phyloP scores from a whole-genome alignment of 2,888 invertebrate genomes.

The Steromphala cineraria region DNA sequence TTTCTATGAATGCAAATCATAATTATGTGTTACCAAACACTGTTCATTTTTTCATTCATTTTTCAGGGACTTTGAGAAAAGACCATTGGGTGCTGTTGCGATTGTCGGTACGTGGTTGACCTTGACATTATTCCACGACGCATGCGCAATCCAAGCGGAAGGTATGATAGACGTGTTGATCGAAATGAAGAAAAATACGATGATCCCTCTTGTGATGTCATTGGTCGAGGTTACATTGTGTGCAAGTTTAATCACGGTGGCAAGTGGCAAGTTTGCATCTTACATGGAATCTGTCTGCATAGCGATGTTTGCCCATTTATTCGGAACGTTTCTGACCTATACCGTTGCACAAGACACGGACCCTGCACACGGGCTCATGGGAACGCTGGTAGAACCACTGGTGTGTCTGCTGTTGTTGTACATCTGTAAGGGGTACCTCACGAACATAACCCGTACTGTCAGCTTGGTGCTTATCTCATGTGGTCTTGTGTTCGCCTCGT shows the following conservation, averaged over 20 bases:
- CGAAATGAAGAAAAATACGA: background rate
- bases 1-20: no score
- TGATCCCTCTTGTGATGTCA: constrained; percentile 6
- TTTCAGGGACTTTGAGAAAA: no score
- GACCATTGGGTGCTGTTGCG: no score
- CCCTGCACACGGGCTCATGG: background rate
- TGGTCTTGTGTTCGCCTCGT: constrained; percentile 34
- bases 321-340: constrained; percentile 2
- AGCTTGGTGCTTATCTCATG: constrained; percentile 28
- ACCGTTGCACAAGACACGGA: constrained; percentile 1
- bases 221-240: background rate
- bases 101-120: background rate
- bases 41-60: no score
- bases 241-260: background rate
- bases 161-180: background rate
- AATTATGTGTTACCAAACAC: no score
- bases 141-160: background rate
- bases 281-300: constrained; percentile 23
- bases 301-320: background rate
- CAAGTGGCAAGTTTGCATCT: constrained; percentile 7
- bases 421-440: constrained; percentile 34
- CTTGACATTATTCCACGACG: background rate
- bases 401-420: constrained; percentile 33
- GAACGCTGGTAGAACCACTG: constrained; percentile 36
- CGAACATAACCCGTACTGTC: constrained; percentile 15